Conservation (phyloP, 2,888 invertebrate species). For the Drosophila villosipedis region DNA sequence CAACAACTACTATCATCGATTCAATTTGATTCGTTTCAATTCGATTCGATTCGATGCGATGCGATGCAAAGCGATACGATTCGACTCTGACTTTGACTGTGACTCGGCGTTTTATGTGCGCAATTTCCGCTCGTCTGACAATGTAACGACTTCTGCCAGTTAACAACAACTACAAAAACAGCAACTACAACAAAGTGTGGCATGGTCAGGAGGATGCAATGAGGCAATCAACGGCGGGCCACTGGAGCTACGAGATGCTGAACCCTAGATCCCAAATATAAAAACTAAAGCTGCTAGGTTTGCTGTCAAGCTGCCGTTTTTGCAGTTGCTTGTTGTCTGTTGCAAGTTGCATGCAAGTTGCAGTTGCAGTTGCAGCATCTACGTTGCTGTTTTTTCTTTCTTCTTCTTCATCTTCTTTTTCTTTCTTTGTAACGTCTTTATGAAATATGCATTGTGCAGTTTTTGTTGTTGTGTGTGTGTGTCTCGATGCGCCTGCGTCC, state of each 20-base stretch:
- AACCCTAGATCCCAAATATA: constrained; percentile 18
- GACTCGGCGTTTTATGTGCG: constrained; percentile 67
- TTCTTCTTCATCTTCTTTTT: constrained; percentile 4
- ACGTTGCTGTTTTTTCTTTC: constrained; percentile 24
- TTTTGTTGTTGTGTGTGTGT: constrained; percentile 15
- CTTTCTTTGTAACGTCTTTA: constrained; percentile 36
- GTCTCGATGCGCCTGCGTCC: constrained; percentile 60
- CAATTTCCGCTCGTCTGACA: constrained; percentile 71
- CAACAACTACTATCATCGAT: constrained; percentile 19
- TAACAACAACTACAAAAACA: constrained; percentile 39
- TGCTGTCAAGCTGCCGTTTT: constrained; percentile 1
- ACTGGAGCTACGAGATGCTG: constrained; percentile 21
- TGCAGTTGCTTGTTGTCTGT: constrained; percentile 19
- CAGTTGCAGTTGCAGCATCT: constrained; percentile 54
- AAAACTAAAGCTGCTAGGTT: constrained; percentile 13
- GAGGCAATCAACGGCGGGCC: constrained; percentile 29
- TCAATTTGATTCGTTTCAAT: constrained; percentile 29
- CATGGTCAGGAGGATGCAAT: constrained; percentile 34
- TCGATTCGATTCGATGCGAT: constrained; percentile 22
- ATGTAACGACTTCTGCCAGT: constrained; percentile 73
- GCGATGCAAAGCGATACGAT: constrained; percentile 29
- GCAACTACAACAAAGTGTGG: constrained; percentile 20
- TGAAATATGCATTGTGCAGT: constrained; percentile 53
- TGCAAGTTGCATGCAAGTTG: constrained; percentile 25
- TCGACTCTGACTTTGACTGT: constrained; percentile 37